Percentiles rank a stretch among this genome's conserved stretches.
phyloP scores from a whole-genome alignment of 1,140 invertebrate species.

The Melitaea cinxia region DNA sequence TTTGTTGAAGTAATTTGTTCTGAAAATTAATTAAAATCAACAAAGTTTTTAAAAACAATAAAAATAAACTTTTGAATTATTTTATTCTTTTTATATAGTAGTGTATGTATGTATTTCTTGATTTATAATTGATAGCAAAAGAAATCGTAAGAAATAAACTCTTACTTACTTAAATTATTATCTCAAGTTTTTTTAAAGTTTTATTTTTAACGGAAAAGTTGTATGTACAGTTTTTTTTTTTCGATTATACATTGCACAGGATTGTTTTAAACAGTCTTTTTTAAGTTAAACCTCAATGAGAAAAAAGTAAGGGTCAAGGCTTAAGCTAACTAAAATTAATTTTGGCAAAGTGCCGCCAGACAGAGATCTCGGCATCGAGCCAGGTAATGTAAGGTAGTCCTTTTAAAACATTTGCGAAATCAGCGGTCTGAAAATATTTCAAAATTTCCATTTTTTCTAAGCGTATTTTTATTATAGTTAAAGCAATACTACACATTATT shows the following conservation, averaged over 20 bases:
- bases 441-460: conserved; percentile 2
- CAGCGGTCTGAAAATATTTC: conserved; percentile 5
- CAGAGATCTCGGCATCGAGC: conserved; percentile 46
- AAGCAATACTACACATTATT: background rate
- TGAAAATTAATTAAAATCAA: conserved; percentile 10
- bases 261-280: background rate
- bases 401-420: conserved; percentile 37
- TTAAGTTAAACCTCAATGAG: background rate
- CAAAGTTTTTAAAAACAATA: background rate
- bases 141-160: no score
- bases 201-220: no score
- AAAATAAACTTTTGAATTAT: background rate
- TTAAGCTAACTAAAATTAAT: conserved; percentile 52
- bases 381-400: conserved; percentile 50
- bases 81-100: no score
- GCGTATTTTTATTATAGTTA: background rate
- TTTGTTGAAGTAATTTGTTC: conserved; percentile 48
- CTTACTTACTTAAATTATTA: no score
- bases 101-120: no score
- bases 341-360: conserved; percentile 49
- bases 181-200: no score
- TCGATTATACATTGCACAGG: no score
- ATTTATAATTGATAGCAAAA: no score
- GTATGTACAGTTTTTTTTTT: no score
- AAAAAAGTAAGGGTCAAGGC: conserved; percentile 42